Evolutionary conservation across 2,797 vertebrate genomes (phyloP).

Genomic region (Ptychadena robeensis): DNA sequence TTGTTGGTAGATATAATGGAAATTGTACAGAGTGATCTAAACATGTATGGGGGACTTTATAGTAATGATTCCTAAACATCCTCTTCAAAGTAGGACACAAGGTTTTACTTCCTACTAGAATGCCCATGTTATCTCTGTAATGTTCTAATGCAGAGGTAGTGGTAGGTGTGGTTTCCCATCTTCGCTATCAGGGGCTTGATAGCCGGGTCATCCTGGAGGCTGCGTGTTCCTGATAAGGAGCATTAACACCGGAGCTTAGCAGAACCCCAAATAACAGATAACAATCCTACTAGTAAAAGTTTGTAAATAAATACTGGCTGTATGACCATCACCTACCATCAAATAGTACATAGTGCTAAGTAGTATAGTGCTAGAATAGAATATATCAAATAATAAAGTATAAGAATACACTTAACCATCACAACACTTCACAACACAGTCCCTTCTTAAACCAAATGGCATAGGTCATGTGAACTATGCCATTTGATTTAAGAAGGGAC

Average conservation of each 20-base stretch:
- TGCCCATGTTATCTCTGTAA: not conserved
- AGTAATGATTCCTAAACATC: too few species aligned
- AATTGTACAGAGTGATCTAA: too few species aligned
- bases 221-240: conserved; percentile 41
- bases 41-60: too few species aligned
- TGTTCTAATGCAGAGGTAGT: not conserved
- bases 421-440: too few species aligned
- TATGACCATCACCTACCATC: not conserved
- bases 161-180: conserved; percentile 3
- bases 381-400: too few species aligned
- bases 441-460: too few species aligned
- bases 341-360: not conserved
- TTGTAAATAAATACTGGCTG: not conserved
- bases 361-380: too few species aligned
- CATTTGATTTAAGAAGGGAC: too few species aligned
- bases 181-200: not conserved
- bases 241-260: not conserved
- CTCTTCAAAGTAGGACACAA: not conserved
- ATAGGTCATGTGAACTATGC: too few species aligned
- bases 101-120: not conserved
- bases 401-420: too few species aligned
- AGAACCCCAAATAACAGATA: conserved; percentile 22
- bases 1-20: too few species aligned
- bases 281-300: not conserved
- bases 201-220: not conserved